phyloP scores from a whole-genome alignment of 2,797 vertebrate species.

The Staurois parvus region DNA sequence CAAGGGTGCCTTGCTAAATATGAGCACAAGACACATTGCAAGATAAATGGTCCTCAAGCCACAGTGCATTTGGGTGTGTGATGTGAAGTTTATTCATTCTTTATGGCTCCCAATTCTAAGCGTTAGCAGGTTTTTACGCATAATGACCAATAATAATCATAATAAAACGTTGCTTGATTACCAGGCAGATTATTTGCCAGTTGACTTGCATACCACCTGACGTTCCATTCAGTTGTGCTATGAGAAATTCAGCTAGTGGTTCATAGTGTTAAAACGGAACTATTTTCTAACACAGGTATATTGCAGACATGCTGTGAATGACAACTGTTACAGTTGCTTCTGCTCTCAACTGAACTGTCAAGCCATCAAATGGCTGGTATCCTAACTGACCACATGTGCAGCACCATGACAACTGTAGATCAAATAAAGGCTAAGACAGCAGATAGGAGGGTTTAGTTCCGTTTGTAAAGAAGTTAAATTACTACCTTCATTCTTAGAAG shows the following conservation, averaged over 20 bases:
- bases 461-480: not conserved
- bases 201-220: conserved; percentile 10
- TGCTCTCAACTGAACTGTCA: no score
- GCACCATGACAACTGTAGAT: no score
- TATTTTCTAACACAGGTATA: no score
- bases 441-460: no score
- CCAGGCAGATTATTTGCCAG: conserved; percentile 14
- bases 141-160: conserved; percentile 27
- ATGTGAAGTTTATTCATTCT: conserved; percentile 18
- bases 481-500: no score
- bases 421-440: no score
- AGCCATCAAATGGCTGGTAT: no score
- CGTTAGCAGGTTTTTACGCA: not conserved
- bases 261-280: no score
- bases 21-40: conserved; percentile 22
- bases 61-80: not conserved
- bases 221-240: not conserved
- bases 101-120: not conserved
- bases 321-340: no score
- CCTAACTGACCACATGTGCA: no score
- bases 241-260: not conserved
- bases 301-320: no score
- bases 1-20: conserved; percentile 44
- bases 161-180: conserved; percentile 2
- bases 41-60: conserved; percentile 37